Evolutionary conservation across 2,113 vertebrate genomes (phyloP).

Genomic region (Pagrus major): DNA sequence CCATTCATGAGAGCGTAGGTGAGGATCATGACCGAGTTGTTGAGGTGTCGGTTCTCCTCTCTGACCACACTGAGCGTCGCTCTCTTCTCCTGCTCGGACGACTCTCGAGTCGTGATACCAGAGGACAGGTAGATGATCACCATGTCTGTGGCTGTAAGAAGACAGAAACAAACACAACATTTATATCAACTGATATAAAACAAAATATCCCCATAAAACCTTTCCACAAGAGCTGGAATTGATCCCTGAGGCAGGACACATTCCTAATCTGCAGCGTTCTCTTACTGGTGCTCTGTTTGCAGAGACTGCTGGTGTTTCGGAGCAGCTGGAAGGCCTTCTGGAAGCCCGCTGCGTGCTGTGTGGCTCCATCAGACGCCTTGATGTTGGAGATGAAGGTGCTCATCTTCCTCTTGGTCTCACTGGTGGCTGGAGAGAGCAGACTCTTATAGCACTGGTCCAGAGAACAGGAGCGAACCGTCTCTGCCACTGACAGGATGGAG

Average conservation of each 20-base stretch:
- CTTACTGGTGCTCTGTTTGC: slow-evolving; percentile 91
- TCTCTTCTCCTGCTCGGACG: slow-evolving; percentile 94
- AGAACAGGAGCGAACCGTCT: slow-evolving; percentile 92
- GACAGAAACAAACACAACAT: not conserved
- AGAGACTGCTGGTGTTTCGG: slow-evolving; percentile 91
- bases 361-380: slow-evolving; percentile 91
- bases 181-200: not conserved
- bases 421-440: slow-evolving; percentile 96
- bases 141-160: slow-evolving; percentile 91
- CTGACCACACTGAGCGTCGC: slow-evolving; percentile 93
- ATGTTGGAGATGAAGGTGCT: slow-evolving; percentile 92
- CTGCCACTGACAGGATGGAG: slow-evolving; percentile 93
- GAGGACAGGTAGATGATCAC: slow-evolving; percentile 97
- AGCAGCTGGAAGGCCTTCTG: slow-evolving; percentile 97
- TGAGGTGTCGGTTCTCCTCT: slow-evolving; percentile 95
- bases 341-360: slow-evolving; percentile 93
- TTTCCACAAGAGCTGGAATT: not conserved
- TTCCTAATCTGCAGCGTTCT: not conserved
- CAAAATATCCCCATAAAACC: not conserved
- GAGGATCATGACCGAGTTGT: slow-evolving; percentile 99
- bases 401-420: slow-evolving; percentile 98
- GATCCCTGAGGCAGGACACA: not conserved
- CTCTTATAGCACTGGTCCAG: slow-evolving; percentile 98
- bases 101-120: slow-evolving; percentile 93
- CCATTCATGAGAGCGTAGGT: slow-evolving; percentile 99